Percentiles rank a stretch among this genome's conserved stretches.
Conservation (phyloP, 2,888 invertebrate species). For the Artemia sp. region DNA sequence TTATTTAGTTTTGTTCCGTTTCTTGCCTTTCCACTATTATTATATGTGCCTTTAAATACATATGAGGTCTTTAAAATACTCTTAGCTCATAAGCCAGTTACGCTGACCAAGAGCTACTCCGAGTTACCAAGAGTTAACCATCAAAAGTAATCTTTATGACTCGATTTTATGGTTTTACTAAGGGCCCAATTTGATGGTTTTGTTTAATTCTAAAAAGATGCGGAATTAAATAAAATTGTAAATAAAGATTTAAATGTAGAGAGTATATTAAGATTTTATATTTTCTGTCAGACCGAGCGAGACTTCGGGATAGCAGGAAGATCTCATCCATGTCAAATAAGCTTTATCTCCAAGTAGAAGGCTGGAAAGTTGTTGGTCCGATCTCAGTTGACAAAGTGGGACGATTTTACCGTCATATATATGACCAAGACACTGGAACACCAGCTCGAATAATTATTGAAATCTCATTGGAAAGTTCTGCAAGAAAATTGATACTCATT, state of each 20-base stretch:
- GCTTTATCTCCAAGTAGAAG: constrained; percentile 68
- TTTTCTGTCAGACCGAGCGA: neutral
- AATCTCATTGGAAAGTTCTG: constrained; percentile 78
- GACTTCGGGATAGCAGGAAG: neutral
- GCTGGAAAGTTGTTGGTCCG: constrained; percentile 70
- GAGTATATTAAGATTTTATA: neutral
- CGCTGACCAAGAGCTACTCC: too few relatives aligned
- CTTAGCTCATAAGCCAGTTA: too few relatives aligned
- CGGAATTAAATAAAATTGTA: too few relatives aligned
- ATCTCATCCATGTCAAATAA: constrained; percentile 44
- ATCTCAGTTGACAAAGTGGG: constrained; percentile 92
- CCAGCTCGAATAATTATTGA: constrained; percentile 56
- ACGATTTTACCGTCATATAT: constrained; percentile 57
- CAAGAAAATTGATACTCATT: constrained; percentile 77
- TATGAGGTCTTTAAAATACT: too few relatives aligned
- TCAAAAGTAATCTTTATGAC: too few relatives aligned
- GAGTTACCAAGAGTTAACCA: too few relatives aligned
- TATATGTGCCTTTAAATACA: neutral
- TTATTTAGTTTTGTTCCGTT: constrained; percentile 19
- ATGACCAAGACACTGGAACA: constrained; percentile 26
- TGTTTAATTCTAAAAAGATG: too few relatives aligned
- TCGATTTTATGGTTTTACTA: too few relatives aligned
- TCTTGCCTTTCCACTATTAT: neutral
- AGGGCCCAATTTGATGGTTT: too few relatives aligned
- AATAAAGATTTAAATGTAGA: too few relatives aligned